Conservation (phyloP, 2,113 vertebrate genomes). For the Syrmaticus mikado region DNA sequence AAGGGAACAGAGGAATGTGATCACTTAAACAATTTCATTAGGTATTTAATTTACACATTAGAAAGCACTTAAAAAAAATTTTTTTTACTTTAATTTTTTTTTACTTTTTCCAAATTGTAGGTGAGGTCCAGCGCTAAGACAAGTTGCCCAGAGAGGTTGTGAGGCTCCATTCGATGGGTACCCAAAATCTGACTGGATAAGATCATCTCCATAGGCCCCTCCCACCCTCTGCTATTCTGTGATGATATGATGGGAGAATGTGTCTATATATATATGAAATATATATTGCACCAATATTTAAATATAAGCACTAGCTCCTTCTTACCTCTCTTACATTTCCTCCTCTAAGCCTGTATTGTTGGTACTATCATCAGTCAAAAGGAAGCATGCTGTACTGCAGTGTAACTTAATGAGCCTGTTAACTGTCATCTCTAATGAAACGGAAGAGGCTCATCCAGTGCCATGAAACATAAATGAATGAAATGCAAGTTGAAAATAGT, state of each 20-base stretch:
- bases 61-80: neutral
- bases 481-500: neutral
- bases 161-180: neutral
- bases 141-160: neutral
- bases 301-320: neutral
- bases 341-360: neutral
- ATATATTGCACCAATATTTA: neutral
- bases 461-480: neutral
- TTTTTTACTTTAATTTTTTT: neutral
- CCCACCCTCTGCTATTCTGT: neutral
- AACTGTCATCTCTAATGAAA: neutral
- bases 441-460: neutral
- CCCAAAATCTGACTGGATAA: neutral
- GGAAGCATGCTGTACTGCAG: neutral
- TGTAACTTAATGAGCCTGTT: neutral
- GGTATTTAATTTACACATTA: neutral
- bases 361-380: neutral
- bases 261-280: neutral
- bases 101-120: neutral
- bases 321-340: neutral
- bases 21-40: neutral
- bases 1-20: neutral
- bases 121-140: neutral
- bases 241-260: neutral
- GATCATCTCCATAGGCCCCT: neutral